Evolutionary conservation across 1,140 invertebrate genomes (phyloP), one percentile per base, ranked within the genome.

Genomic region (Magallana ariakensis): DNA sequence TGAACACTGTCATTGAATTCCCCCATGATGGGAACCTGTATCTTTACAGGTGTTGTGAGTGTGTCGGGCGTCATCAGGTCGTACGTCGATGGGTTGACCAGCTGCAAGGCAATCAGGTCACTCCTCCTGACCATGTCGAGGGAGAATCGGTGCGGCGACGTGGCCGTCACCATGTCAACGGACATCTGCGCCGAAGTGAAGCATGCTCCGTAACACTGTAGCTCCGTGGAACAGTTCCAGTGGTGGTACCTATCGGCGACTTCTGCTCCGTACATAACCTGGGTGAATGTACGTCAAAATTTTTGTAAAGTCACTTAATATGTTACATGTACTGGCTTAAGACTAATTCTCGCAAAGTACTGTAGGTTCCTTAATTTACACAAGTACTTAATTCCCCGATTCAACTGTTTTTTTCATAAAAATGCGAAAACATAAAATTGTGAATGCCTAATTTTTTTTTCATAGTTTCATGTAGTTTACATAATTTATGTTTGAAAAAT

Each of bases 161-260:
- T 85, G 5, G 84, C 83, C 11, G 87, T 85, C 1, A 87, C 84
- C 46, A 87, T 33, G 57, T 87, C 87, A 6, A 54, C 82, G 10
- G 57, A 82, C n/a, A 87, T 66, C 22, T 87, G 84, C 16, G 75
- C 57, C 16, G 87, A 66, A 6, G 57, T 80, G 55, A 87, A 85
- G 46, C 87, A 87, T 9, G 84, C 87, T 83, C 87, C 87, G 58
- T 87, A 85, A 85, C 87, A 87, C 1, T 85, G 33, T 13, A 33
- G 16, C 11, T 60, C 85, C 4, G 56, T 1, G 5, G 84, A 58
- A 80, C 87, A 87, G 58, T 87, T 85, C 87, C 87, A 87, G 11
- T 82, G 75, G 5, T 60, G 62, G 33, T 85, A 87, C 55, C 11
- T 16, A 4, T 16, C 15, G 58, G 81, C 19, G 11, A 87, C 62